These are phyloP conservation scores for Bubo scandiacus DNA, from an alignment of 2,113 vertebrate species.

Conservation along the genomic window DNA sequence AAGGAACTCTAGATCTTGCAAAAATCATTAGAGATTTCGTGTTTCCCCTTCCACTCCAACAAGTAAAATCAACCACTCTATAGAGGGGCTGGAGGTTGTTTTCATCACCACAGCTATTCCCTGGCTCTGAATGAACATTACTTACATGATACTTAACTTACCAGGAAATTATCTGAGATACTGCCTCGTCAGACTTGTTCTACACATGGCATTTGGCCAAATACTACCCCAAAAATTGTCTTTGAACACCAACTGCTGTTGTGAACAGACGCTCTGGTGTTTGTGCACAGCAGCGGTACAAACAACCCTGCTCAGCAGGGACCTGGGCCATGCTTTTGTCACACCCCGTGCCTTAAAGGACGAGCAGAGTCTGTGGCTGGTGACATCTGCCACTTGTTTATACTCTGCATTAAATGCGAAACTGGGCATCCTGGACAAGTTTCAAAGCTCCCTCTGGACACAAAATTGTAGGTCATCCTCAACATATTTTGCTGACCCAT, in stretches of 20 bases:
- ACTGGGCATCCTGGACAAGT: neutral
- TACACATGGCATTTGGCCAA: neutral
- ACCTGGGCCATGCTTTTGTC: neutral
- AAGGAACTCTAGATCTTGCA: neutral
- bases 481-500: neutral
- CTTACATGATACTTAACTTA: neutral
- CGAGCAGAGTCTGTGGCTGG: too few species aligned
- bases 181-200: neutral
- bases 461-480: neutral
- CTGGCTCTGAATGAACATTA: neutral
- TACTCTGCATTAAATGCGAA: neutral
- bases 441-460: neutral
- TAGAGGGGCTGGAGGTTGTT: neutral
- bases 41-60: neutral
- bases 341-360: neutral
- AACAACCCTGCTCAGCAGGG: neutral
- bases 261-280: neutral
- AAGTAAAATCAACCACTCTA: neutral
- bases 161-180: neutral
- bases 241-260: neutral
- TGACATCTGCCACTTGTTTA: neutral
- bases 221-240: neutral
- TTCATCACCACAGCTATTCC: neutral
- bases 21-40: neutral
- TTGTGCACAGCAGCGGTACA: fast-evolving